Evolutionary conservation across 2,888 invertebrate genomes (phyloP).

Genomic region (Hydroisotoma schaefferi): DNA sequence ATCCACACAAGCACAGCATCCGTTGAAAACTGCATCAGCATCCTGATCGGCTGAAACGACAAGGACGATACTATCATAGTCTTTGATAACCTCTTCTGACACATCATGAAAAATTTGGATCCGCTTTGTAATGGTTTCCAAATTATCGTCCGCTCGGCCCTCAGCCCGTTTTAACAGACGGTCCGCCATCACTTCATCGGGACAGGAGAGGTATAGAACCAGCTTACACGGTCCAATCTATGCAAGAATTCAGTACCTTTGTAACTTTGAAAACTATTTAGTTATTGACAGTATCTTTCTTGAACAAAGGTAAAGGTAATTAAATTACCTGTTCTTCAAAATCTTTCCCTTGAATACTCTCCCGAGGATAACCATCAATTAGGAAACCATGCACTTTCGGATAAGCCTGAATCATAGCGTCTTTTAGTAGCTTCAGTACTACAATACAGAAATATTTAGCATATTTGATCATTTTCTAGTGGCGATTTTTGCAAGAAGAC

Average conservation of each 20-base stretch:
- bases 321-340: slow-evolving; percentile 68
- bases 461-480: neutral
- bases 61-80: slow-evolving; percentile 73
- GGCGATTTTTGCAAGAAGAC: too few relatives aligned
- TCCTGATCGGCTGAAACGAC: slow-evolving; percentile 73
- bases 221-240: slow-evolving; percentile 63
- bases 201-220: slow-evolving; percentile 79
- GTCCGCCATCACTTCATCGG: slow-evolving; percentile 69
- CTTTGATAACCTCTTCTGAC: slow-evolving; percentile 77
- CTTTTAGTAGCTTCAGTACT: slow-evolving; percentile 74
- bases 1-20: slow-evolving; percentile 50
- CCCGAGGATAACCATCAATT: slow-evolving; percentile 89
- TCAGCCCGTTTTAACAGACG: slow-evolving; percentile 72
- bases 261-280: neutral
- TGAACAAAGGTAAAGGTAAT: neutral
- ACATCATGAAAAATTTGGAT: slow-evolving; percentile 86
- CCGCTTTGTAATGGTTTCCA: slow-evolving; percentile 83
- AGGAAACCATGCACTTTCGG: slow-evolving; percentile 73
- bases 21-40: slow-evolving; percentile 71
- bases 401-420: slow-evolving; percentile 66
- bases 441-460: neutral
- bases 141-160: slow-evolving; percentile 88
- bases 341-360: slow-evolving; percentile 75
- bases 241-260: neutral
- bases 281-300: neutral